Base-by-base conservation (phyloP, 2,113 vertebrate species). In the Apodemus sylvaticus region DNA sequence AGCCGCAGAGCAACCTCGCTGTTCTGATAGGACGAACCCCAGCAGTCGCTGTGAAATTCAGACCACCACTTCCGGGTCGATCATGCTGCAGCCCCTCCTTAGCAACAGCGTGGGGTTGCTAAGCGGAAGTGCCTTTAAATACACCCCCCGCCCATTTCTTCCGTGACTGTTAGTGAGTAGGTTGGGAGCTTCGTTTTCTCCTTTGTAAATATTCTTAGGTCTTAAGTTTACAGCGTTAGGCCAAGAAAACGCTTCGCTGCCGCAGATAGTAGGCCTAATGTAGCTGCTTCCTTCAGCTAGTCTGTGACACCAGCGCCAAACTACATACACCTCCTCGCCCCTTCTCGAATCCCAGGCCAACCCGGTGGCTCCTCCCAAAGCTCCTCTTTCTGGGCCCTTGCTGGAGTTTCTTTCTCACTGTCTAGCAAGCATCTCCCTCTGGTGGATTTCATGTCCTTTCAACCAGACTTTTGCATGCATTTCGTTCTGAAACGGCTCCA, bases 31-130 rank as follows among this genome's bases (percentile, higher is more conserved):
- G 86, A 91, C 62, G 68, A 26, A 34, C 42, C 62, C 10, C 14
- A 39, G 94, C 92, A 19, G 81, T 29, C 36, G 4, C 26, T 2
- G 31, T 31, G 24, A 62, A n/a, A 83, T 34, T 17, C 48, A 42
- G 36, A 48, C 55, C 51, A 97, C 53, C 77, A 53, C 88, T 98
- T 98, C 98, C 98, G 97, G 97, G 97, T 93, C 22, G 55, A 3
- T 31, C 62, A 53, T 7, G 0, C 87, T 7, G 12, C 77, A 1
- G 73, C 77, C 82, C 73, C 90, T 93, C 98, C 98, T 51, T 98
- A 97, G 98, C 97, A 98, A 98, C 98, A 96, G 98, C 98, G 97
- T 98, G 95, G 86, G 66, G 98, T 98, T 98, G 96, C 98, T 96
- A 98, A 42, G 98, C 97, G 98, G 98, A 98, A 98, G 95, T 87